Evolutionary conservation across 2,113 vertebrate genomes (phyloP).

Genomic region (Tragelaphus imberbis): DNA sequence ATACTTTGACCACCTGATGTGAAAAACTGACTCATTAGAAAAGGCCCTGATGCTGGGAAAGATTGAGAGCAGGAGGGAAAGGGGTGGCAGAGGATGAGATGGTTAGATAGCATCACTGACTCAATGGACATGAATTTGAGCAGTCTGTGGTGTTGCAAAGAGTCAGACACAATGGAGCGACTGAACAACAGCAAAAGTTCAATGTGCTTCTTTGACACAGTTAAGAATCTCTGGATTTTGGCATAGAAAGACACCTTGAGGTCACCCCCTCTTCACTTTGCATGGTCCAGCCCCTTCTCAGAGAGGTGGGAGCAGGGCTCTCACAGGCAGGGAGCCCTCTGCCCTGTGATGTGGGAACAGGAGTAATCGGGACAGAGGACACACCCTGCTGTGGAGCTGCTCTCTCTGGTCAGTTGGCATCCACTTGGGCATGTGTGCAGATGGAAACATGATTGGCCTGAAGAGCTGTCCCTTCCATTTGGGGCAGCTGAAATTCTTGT

Average conservation of each 20-base stretch:
- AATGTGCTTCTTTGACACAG: neutral
- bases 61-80: neutral
- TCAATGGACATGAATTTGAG: neutral
- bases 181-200: neutral
- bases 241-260: neutral
- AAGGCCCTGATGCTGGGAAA: neutral
- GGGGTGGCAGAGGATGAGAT: neutral
- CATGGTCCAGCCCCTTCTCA: neutral
- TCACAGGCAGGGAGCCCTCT: neutral
- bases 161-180: accelerated
- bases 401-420: neutral
- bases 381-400: neutral
- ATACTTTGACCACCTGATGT: neutral
- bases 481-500: neutral
- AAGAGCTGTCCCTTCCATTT: neutral
- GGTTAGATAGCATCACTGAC: neutral
- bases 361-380: neutral
- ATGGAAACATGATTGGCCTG: neutral
- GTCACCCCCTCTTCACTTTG: neutral
- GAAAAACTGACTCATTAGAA: neutral
- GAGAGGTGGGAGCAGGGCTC: neutral
- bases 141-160: neutral
- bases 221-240: neutral
- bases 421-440: too few species aligned
- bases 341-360: neutral